Conservation (phyloP, 2,113 vertebrate genomes). For the Excalfactoria chinensis region DNA sequence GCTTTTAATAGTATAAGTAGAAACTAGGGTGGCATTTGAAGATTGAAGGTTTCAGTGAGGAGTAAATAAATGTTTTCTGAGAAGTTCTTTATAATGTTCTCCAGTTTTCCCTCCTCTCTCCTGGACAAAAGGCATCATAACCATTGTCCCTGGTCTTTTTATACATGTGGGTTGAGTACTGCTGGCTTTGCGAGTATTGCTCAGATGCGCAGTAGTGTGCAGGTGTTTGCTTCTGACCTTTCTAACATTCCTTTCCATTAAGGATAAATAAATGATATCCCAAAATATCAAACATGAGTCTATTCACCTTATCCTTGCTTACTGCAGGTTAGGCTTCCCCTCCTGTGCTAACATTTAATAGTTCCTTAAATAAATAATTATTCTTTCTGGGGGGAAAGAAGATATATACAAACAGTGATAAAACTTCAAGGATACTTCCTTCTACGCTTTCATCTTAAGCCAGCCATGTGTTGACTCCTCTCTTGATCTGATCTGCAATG, state of each 20-base stretch:
- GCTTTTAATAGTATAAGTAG: background rate
- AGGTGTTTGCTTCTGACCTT: conserved; percentile 37
- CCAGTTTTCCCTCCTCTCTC: background rate
- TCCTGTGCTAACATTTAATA: background rate
- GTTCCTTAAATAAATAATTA: background rate
- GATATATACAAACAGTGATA: background rate
- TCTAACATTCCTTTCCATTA: conserved; percentile 11
- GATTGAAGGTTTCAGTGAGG: background rate
- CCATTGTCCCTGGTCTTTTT: background rate
- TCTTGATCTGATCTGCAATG: background rate
- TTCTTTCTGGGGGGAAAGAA: background rate
- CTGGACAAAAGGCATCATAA: background rate
- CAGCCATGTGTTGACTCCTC: background rate
- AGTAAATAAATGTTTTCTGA: background rate
- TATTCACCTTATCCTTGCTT: conserved; percentile 1
- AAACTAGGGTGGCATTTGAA: background rate
- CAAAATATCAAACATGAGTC: conserved; percentile 8
- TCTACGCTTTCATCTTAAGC: background rate
- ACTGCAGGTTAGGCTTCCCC: background rate
- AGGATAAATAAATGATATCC: conserved; percentile 20
- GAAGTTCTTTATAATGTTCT: background rate
- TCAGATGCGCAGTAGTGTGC: background rate
- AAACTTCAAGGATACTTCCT: background rate
- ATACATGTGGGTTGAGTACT: background rate
- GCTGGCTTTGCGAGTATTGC: background rate